A percentile compares a stretch with the other conserved stretches of the same genome.
Evolutionary conservation across 2,797 vertebrate genomes (phyloP).

Genomic region (Scolopax rusticola): DNA sequence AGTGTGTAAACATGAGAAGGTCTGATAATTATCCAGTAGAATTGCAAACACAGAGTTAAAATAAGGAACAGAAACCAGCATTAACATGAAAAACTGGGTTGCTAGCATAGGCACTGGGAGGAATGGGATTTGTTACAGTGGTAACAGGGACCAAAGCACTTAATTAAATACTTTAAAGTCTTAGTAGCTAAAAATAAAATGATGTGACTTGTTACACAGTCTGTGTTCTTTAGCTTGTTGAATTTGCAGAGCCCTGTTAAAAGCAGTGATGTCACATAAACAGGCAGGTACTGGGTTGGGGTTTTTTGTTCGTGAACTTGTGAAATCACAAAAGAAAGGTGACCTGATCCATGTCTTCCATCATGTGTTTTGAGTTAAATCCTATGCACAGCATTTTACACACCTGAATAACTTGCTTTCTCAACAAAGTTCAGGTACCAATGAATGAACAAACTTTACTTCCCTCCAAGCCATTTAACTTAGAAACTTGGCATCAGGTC

Average conservation of each 20-base stretch:
- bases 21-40: not conserved
- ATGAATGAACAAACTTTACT: not conserved
- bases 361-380: not conserved
- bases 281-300: not conserved
- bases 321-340: not conserved
- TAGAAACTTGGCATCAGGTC: not conserved
- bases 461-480: not conserved
- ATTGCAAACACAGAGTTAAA: not conserved
- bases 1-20: conserved; percentile 26
- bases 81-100: not conserved
- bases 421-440: not conserved
- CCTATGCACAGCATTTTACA: not conserved
- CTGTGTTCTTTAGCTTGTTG: not conserved
- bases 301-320: not conserved
- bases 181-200: not conserved
- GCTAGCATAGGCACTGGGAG: not conserved
- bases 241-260: not conserved
- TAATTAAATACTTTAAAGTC: not conserved
- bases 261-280: not conserved
- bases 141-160: not conserved
- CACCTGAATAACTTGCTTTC: not conserved
- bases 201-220: not conserved
- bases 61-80: not conserved
- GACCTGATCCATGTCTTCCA: not conserved
- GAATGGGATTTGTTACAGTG: not conserved